A percentile compares a stretch with the other conserved stretches of the same genome.
phyloP scores from a whole-genome alignment of 1,140 invertebrate genomes.

The Drosophila arizonae region DNA sequence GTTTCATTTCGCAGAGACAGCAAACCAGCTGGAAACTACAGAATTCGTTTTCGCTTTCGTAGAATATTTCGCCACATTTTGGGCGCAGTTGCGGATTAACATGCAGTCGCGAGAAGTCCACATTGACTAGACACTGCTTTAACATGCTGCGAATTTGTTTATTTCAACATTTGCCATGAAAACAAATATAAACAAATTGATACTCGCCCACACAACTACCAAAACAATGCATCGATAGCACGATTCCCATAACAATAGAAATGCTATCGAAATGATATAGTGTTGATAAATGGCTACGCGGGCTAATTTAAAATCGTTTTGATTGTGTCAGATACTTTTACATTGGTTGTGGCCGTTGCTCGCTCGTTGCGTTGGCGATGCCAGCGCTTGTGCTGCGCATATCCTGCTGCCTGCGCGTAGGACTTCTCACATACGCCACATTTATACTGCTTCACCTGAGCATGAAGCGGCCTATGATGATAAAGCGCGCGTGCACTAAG shows the following conservation, averaged over 20 bases:
- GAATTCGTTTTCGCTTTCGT: constrained; percentile 49
- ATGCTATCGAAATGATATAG: constrained; percentile 10
- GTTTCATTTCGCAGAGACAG: constrained; percentile 66
- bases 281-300: constrained; percentile 12
- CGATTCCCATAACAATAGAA: background rate
- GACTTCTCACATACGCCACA: constrained; percentile 85
- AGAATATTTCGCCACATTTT: constrained; percentile 71
- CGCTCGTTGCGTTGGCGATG: constrained; percentile 47
- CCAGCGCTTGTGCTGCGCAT: constrained; percentile 67
- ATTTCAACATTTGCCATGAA: constrained; percentile 30
- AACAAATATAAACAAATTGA: constrained; percentile 37
- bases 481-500: constrained; percentile 59
- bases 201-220: constrained; percentile 14
- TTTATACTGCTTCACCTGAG: constrained; percentile 89
- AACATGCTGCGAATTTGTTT: constrained; percentile 52
- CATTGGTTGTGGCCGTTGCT: constrained; percentile 15
- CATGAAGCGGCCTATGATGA: constrained; percentile 91
- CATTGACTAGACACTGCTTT: constrained; percentile 63
- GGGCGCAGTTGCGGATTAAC: constrained; percentile 50
- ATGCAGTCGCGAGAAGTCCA: constrained; percentile 54
- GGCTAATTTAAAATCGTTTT: constrained; percentile 19
- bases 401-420: constrained; percentile 66
- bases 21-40: constrained; percentile 62
- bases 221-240: constrained; percentile 33
- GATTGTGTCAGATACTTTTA: background rate